These are phyloP conservation scores for Heliconius ismenius DNA, from an alignment of 2,888 invertebrate species.

Conservation along the genomic window DNA sequence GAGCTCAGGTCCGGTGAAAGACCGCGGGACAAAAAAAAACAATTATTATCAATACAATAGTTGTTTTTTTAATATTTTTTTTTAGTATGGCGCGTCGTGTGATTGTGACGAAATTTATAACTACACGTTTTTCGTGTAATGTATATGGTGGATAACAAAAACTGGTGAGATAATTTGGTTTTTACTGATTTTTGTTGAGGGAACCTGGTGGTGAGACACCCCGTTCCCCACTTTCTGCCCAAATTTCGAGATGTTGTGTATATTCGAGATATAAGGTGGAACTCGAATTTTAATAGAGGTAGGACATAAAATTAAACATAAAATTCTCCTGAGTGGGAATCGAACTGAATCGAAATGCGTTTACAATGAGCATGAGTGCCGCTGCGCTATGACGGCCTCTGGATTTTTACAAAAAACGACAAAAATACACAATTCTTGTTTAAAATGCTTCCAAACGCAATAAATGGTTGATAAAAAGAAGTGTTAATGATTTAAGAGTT, in stretches of 20 bases:
- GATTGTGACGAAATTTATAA: constrained; percentile 29
- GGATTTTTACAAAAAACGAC: no score
- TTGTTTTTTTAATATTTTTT: constrained; percentile 24
- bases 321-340: background rate
- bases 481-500: no score
- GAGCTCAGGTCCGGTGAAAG: constrained; percentile 63
- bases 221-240: no score
- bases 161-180: background rate
- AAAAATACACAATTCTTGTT: no score
- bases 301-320: background rate
- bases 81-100: constrained; percentile 18
- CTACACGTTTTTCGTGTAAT: constrained; percentile 12
- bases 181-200: background rate
- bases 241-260: no score
- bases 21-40: constrained; percentile 52
- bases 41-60: constrained; percentile 46
- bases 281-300: no score
- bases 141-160: background rate
- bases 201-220: background rate
- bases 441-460: no score
- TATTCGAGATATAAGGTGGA: no score
- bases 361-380: background rate
- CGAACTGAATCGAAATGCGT: no score
- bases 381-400: background rate
- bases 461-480: no score